phyloP scores from a whole-genome alignment of 2,888 invertebrate genomes.

The Ormyrus labotus region DNA sequence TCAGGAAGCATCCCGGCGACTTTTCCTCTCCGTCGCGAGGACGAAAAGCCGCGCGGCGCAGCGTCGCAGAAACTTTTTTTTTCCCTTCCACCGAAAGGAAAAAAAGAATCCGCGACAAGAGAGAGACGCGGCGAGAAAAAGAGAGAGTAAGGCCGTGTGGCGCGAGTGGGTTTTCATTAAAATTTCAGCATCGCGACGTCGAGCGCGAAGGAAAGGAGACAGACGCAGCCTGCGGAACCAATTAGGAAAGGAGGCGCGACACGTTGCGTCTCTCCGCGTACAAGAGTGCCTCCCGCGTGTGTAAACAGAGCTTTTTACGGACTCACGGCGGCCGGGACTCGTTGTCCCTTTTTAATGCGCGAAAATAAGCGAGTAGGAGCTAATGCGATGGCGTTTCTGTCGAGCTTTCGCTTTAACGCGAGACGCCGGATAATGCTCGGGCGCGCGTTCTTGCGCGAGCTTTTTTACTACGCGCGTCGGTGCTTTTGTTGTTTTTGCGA shows the following conservation, averaged over 20 bases:
- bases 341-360: neutral
- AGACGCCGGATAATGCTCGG: neutral
- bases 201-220: too few relatives aligned
- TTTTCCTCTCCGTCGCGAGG: neutral
- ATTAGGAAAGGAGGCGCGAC: slow-evolving; percentile 29
- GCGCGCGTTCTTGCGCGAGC: too few relatives aligned
- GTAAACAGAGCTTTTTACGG: slow-evolving; percentile 3
- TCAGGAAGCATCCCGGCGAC: neutral
- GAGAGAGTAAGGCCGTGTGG: neutral
- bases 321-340: neutral
- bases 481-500: too few relatives aligned
- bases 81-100: neutral
- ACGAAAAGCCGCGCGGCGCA: neutral
- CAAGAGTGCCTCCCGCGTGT: neutral
- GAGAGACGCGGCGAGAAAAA: neutral
- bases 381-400: slow-evolving; percentile 10
- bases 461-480: too few relatives aligned
- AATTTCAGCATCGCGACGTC: slow-evolving; percentile 24
- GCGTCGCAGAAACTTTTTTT: too few relatives aligned
- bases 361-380: neutral
- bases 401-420: neutral
- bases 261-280: neutral
- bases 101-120: neutral
- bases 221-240: slow-evolving; percentile 31
- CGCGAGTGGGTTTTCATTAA: slow-evolving; percentile 32